Base-by-base conservation (phyloP, 1,140 invertebrate species). In the Lepidotrigona ventralis region DNA sequence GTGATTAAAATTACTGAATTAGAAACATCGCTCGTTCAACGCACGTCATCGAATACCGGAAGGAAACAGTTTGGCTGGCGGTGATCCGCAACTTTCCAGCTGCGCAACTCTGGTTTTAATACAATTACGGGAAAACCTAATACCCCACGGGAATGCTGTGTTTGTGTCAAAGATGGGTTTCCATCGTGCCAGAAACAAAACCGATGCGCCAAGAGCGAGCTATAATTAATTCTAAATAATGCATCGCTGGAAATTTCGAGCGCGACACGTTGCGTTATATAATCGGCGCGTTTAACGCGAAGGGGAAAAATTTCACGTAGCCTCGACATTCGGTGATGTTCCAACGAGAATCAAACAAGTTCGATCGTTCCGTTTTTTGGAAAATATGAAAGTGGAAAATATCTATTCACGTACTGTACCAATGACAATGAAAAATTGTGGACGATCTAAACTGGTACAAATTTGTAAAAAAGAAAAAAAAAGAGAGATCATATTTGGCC, bases 41-140 rank as follows among this genome's bases (percentile, higher is more conserved):
- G 79, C 86, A 80, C 81, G 84, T 87, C 74, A 78, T 86, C 77
- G 58, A 79, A 74, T 76, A 51, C 54, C 39, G 71, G 71, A 63
- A 71, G 82, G 85, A 82, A 81, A 83, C 75, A 79, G 84, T 83
- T 83, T 73, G 78, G 72, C 77, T 66, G 56, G 81, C 56, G 84
- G 85, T 79, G 53, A 56, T 73, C 82, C 88, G 54, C 87, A 89
- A 89, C 83, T 89, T 90, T 89, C 86, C 88, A 79, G 84, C 73
- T 86, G 39, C 81, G 69, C 84, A 58, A 84, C 82, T 86, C 77
- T 69, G 86, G 72, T 83, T 89, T 89, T 90, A 89, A 90, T 90
- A 86, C 85, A 90, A 89, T 90, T 90, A 90, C 84, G 72, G 69
- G 39, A 79, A 79, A 88, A 89, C 73, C 85, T 90, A 87, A 90